phyloP scores from a whole-genome alignment of 2,113 vertebrate genomes.

The Spizaetus ornatus region DNA sequence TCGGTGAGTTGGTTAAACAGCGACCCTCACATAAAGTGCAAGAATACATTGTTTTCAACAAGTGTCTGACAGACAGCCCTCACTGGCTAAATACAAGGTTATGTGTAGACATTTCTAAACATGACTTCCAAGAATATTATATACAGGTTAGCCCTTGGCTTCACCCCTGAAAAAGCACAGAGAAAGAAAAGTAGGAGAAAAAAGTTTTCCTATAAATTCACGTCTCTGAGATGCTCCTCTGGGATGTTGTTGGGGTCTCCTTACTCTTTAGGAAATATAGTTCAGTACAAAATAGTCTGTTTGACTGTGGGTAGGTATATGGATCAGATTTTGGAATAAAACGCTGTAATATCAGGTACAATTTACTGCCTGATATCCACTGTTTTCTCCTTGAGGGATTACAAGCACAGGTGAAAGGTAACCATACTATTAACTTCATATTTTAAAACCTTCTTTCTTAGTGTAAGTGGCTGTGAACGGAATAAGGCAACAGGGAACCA shows the following conservation, averaged over 20 bases:
- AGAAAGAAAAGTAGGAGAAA: neutral
- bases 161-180: neutral
- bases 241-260: neutral
- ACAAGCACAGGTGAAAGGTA: neutral
- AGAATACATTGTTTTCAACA: neutral
- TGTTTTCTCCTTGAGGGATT: neutral
- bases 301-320: neutral
- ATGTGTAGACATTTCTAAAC: neutral
- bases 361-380: neutral
- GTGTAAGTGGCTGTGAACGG: neutral
- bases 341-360: neutral
- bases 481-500: neutral
- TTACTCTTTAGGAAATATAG: neutral
- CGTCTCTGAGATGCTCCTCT: neutral
- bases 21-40: neutral
- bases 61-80: neutral
- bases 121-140: neutral
- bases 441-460: neutral
- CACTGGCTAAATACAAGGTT: neutral
- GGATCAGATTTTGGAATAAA: neutral
- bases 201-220: neutral
- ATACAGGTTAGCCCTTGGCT: neutral
- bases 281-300: neutral
- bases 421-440: neutral
- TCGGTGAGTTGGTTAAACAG: neutral